phyloP scores from a whole-genome alignment of 2,113 vertebrate genomes.

The Phalacrocorax carbo region DNA sequence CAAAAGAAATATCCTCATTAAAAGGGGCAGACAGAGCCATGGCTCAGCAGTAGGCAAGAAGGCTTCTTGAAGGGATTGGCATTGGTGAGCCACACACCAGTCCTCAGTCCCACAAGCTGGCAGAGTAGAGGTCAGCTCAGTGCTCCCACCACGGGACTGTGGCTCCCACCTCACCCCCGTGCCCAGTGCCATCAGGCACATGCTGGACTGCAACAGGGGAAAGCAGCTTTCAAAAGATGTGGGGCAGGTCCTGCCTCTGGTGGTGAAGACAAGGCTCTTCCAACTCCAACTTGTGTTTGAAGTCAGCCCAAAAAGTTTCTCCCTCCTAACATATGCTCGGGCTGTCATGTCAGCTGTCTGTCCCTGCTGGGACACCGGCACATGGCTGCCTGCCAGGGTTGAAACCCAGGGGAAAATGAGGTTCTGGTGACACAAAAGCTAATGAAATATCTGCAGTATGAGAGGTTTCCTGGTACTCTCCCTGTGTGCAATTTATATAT shows the following conservation, averaged over 20 bases:
- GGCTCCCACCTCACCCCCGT: not conserved
- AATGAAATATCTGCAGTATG: not conserved
- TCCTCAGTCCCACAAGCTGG: not conserved
- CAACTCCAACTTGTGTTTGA: not conserved
- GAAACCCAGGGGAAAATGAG: not conserved
- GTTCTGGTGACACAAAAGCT: not conserved
- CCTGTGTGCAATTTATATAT: not conserved
- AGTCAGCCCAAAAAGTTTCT: not conserved
- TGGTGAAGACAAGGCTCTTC: not conserved
- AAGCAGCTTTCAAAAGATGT: not conserved
- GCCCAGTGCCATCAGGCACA: not conserved
- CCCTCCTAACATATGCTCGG: not conserved
- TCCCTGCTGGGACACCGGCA: not conserved
- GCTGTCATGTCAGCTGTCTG: not conserved
- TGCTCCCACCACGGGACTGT: not conserved
- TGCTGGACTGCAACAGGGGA: fast-evolving
- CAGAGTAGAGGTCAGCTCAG: not conserved
- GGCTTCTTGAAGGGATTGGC: not conserved
- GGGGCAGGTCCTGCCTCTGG: not conserved
- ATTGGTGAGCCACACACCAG: not conserved
- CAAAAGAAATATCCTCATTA: not conserved
- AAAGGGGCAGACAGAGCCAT: not conserved
- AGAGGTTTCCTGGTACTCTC: not conserved
- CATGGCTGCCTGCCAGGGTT: not conserved
- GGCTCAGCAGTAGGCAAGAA: not conserved